A percentile compares a stretch with the other conserved stretches of the same genome.
phyloP scores from a whole-genome alignment of 2,888 invertebrate species.

The Caenorhabditis sp. region DNA sequence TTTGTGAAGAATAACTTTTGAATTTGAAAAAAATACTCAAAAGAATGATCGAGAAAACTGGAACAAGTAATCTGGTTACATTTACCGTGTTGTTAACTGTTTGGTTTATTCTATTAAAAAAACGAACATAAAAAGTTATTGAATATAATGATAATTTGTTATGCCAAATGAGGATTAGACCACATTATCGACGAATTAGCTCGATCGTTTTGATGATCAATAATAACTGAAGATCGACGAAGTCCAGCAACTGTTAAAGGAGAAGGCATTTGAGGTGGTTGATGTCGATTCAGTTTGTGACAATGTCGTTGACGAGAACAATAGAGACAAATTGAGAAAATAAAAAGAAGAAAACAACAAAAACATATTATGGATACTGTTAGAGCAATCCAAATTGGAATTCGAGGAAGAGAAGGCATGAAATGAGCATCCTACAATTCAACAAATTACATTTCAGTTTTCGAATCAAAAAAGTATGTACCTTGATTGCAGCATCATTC shows the following conservation, averaged over 20 bases:
- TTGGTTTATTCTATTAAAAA: too few relatives aligned
- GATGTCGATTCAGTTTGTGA: not conserved
- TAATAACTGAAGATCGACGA: not conserved
- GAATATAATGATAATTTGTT: too few relatives aligned
- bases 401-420: not conserved
- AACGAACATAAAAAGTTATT: too few relatives aligned
- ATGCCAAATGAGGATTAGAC: not conserved
- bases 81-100: too few relatives aligned
- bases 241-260: slow-evolving; percentile 27
- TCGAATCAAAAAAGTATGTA: not conserved
- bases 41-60: too few relatives aligned
- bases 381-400: slow-evolving; percentile 18
- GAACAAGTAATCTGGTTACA: too few relatives aligned
- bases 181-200: slow-evolving; percentile 8
- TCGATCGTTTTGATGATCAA: not conserved
- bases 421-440: not conserved
- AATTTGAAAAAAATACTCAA: too few relatives aligned
- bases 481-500: slow-evolving; percentile 8
- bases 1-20: too few relatives aligned
- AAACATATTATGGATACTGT: slow-evolving; percentile 12
- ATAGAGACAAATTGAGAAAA: slow-evolving; percentile 18
- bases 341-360: slow-evolving; percentile 12
- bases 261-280: slow-evolving; percentile 11
- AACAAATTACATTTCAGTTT: slow-evolving; percentile 10
- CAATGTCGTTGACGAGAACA: not conserved